Evolutionary conservation across 2,888 invertebrate genomes (phyloP).

Genomic region (Eilema sororculum): DNA sequence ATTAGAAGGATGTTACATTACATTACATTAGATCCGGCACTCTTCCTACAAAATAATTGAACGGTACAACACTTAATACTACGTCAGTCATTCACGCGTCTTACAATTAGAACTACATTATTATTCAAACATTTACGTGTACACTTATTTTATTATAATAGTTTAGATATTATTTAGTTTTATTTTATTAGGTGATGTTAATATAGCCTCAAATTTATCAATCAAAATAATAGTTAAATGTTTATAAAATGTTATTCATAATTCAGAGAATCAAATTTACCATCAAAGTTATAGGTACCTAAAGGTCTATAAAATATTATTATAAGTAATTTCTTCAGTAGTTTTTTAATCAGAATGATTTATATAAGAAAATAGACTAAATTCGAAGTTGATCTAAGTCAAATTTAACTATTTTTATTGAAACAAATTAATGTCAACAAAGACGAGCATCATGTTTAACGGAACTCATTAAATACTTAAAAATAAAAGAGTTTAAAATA

Average conservation of each 20-base stretch:
- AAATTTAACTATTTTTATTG: too few relatives aligned
- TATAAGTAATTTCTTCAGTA: not conserved
- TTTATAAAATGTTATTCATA: not conserved
- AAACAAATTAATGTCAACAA: too few relatives aligned
- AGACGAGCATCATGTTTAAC: too few relatives aligned
- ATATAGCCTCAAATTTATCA: not conserved
- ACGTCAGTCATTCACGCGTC: slow-evolving; percentile 56
- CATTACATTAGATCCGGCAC: slow-evolving; percentile 40
- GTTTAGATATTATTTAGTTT: not conserved
- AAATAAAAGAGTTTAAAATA: too few relatives aligned
- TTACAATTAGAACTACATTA: slow-evolving; percentile 23
- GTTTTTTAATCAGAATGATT: not conserved
- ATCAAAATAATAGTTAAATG: not conserved
- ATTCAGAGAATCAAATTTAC: not conserved
- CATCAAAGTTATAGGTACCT: not conserved
- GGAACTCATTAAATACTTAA: too few relatives aligned
- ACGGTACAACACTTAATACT: slow-evolving; percentile 50
- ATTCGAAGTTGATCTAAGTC: too few relatives aligned
- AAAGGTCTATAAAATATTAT: not conserved
- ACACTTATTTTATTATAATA: not conserved
- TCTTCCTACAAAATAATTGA: slow-evolving; percentile 49
- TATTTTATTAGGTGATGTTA: not conserved
- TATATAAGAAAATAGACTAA: not conserved
- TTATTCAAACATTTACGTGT: not conserved
- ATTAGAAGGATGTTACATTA: slow-evolving; percentile 42